Evolutionary conservation across 1,140 invertebrate species (phyloP).

Genomic region (Daktulosphaira vitifoliae): DNA sequence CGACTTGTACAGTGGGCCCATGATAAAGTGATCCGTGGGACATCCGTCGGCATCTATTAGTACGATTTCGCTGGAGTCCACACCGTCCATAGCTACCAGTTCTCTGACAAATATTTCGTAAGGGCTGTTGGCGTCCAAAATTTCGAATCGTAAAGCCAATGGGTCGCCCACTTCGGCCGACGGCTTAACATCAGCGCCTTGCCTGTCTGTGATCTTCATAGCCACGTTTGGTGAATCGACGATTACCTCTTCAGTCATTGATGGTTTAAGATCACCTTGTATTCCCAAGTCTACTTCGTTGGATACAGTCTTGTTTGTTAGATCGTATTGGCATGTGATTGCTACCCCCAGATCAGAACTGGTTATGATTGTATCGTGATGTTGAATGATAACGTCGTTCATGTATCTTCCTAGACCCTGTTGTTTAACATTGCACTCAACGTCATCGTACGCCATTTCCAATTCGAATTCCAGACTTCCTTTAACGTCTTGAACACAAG

Average conservation of each 20-base stretch:
- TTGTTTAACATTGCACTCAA: conserved; percentile 80
- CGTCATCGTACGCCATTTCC: conserved; percentile 81
- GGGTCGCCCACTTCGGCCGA: conserved; percentile 82
- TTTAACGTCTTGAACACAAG: conserved; percentile 77
- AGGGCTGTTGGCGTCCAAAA: conserved; percentile 79
- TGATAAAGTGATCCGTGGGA: conserved; percentile 84
- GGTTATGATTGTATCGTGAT: conserved; percentile 90
- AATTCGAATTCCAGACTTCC: conserved; percentile 77
- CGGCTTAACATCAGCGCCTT: conserved; percentile 67
- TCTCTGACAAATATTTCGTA: conserved; percentile 92
- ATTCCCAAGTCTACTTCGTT: conserved; percentile 84
- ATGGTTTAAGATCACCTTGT: conserved; percentile 69
- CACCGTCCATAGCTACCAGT: conserved; percentile 86
- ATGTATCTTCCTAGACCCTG: conserved; percentile 74
- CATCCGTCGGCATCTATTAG: conserved; percentile 86
- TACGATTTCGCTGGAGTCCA: conserved; percentile 83
- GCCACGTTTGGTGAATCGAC: conserved; percentile 88
- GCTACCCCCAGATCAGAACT: conserved; percentile 85
- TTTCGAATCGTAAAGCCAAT: conserved; percentile 81
- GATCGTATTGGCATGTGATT: conserved; percentile 85
- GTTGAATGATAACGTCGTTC: conserved; percentile 85
- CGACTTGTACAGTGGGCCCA: conserved; percentile 81
- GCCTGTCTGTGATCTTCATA: conserved; percentile 85
- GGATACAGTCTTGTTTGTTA: conserved; percentile 85
- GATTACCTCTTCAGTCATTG: conserved; percentile 63